Evolutionary conservation across 2,888 invertebrate species (phyloP).

Genomic region (Nephrotoma appendiculata): DNA sequence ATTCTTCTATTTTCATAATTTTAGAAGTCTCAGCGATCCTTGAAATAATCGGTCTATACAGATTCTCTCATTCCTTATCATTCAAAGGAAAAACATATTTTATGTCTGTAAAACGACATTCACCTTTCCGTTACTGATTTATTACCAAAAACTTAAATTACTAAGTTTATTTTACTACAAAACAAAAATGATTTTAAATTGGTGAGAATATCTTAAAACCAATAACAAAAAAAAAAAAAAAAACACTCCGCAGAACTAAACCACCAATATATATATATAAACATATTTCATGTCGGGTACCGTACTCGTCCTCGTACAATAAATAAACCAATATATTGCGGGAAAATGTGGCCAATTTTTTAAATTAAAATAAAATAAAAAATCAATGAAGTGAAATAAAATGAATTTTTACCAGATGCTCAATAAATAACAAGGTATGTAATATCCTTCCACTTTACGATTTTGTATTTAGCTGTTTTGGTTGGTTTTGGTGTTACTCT

Average conservation of each 20-base stretch:
- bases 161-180: neutral
- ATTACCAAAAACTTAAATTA: neutral
- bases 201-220: neutral
- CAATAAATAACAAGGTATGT: neutral
- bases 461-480: neutral
- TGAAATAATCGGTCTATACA: no score
- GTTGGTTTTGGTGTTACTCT: neutral
- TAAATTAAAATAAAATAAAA: neutral
- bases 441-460: neutral
- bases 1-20: no score
- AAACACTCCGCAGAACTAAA: neutral
- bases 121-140: neutral
- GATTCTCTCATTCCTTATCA: no score
- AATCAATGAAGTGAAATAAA: neutral
- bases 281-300: no score
- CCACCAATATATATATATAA: neutral
- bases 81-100: no score
- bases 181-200: neutral
- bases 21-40: no score
- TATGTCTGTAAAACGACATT: neutral
- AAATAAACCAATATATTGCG: neutral
- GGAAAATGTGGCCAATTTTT: neutral
- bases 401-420: neutral
- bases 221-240: neutral
- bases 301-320: no score